A percentile compares a stretch with the other conserved stretches of the same genome.
Evolutionary conservation across 2,797 vertebrate genomes (phyloP).

Genomic region (Ptychadena robeensis): DNA sequence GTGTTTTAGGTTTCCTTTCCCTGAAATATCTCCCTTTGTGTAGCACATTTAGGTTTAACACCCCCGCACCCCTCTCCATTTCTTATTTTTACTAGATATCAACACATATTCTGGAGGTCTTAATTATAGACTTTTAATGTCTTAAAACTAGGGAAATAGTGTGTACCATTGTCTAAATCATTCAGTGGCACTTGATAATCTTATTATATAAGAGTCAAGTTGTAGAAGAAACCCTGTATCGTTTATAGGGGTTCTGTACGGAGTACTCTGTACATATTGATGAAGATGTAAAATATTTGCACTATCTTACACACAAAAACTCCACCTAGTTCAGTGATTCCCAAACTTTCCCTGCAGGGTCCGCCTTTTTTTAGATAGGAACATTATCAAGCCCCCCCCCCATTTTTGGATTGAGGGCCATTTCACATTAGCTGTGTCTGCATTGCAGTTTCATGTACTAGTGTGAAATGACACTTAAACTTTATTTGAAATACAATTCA

Average conservation of each 20-base stretch:
- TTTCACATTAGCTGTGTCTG: too few species aligned
- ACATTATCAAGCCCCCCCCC: too few species aligned
- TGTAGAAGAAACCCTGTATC: background rate
- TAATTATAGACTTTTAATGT: background rate
- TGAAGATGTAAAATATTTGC: background rate
- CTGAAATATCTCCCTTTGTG: background rate
- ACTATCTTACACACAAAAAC: background rate
- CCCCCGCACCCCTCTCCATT: background rate
- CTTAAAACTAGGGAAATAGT: background rate
- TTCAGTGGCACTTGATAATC: background rate
- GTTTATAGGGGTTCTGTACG: background rate
- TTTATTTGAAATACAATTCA: too few species aligned
- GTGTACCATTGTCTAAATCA: background rate
- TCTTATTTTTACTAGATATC: background rate
- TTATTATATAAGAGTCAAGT: too few species aligned
- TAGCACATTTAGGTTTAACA: background rate
- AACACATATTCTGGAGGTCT: background rate
- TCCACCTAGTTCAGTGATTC: too few species aligned
- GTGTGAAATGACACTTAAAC: too few species aligned
- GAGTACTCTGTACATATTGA: background rate
- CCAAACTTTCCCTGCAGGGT: too few species aligned
- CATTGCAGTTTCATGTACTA: too few species aligned
- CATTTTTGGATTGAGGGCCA: too few species aligned
- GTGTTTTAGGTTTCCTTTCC: background rate
- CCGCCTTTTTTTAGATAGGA: too few species aligned